Conservation (phyloP, 2,888 invertebrate genomes). For the Elgonia sp. region DNA sequence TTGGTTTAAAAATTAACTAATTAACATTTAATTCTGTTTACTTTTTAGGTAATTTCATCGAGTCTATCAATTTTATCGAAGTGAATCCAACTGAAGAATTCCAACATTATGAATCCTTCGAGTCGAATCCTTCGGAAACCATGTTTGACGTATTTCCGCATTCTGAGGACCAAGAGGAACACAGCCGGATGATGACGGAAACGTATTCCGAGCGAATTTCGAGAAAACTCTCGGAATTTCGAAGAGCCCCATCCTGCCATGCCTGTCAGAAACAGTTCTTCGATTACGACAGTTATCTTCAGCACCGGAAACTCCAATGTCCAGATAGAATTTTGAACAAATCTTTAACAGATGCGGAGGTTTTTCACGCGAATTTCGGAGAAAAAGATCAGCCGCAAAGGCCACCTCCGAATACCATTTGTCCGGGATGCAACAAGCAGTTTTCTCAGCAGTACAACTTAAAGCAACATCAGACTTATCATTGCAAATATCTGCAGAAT, state of each 20-base stretch:
- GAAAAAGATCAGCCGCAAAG: conserved; percentile 44
- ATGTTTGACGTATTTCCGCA: conserved; percentile 11
- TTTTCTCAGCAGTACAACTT: conserved; percentile 74
- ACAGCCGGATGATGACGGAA: conserved; percentile 5
- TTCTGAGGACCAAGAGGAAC: not conserved
- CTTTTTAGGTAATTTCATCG: conserved; percentile 46
- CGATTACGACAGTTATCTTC: conserved; percentile 60
- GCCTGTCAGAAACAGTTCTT: conserved; percentile 53
- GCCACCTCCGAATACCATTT: conserved; percentile 15
- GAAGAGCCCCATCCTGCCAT: conserved; percentile 14
- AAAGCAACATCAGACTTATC: conserved; percentile 74
- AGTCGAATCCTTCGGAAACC: not conserved
- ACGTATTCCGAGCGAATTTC: conserved; percentile 31
- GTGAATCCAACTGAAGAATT: conserved; percentile 45
- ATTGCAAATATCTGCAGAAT: conserved; percentile 66
- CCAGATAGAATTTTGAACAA: not conserved
- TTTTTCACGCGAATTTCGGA: not conserved
- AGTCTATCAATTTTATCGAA: conserved; percentile 40
- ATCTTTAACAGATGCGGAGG: not conserved
- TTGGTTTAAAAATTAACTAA: no score
- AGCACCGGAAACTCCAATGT: conserved; percentile 48
- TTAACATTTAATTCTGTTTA: conserved; percentile 18
- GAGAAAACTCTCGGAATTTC: not conserved
- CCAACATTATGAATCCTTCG: conserved; percentile 29
- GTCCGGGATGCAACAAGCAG: conserved; percentile 70